Evolutionary conservation across 2,113 vertebrate genomes (phyloP).

Genomic region (Chrysemys picta): DNA sequence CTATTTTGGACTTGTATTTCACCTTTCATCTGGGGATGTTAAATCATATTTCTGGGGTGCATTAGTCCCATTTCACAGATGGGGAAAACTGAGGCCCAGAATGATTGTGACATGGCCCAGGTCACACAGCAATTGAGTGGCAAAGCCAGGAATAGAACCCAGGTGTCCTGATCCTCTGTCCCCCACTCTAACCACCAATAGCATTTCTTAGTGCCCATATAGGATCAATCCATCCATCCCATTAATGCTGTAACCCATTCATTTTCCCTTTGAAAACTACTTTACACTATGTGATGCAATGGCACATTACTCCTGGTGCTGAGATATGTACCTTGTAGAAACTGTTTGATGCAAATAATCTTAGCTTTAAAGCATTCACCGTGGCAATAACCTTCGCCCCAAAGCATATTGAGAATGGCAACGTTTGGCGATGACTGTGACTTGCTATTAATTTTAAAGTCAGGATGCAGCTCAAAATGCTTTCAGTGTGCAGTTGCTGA

Average conservation of each 20-base stretch:
- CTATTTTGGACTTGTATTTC: background rate
- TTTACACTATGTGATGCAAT: background rate
- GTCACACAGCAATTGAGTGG: background rate
- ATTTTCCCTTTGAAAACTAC: background rate
- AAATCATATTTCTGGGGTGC: rapidly evolving
- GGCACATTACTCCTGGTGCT: rapidly evolving
- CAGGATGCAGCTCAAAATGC: background rate
- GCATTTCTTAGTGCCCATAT: too few species aligned
- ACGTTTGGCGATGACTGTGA: background rate
- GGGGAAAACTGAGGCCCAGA: background rate
- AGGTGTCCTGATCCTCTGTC: background rate
- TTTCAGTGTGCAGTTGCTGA: background rate
- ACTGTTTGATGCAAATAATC: background rate
- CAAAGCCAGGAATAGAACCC: background rate
- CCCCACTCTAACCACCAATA: background rate
- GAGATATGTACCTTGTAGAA: background rate
- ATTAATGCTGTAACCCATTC: background rate
- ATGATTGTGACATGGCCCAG: background rate
- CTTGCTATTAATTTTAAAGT: background rate
- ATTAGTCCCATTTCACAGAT: background rate
- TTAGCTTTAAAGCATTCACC: rapidly evolving
- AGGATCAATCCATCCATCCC: background rate
- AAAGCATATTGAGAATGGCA: background rate
- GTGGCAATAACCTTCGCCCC: rapidly evolving
- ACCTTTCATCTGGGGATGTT: background rate